Percentiles rank a stretch among this genome's conserved stretches.
These are phyloP conservation scores for Oreochromis tanganicae DNA, from an alignment of 2,113 vertebrate species.

Conservation along the genomic window DNA sequence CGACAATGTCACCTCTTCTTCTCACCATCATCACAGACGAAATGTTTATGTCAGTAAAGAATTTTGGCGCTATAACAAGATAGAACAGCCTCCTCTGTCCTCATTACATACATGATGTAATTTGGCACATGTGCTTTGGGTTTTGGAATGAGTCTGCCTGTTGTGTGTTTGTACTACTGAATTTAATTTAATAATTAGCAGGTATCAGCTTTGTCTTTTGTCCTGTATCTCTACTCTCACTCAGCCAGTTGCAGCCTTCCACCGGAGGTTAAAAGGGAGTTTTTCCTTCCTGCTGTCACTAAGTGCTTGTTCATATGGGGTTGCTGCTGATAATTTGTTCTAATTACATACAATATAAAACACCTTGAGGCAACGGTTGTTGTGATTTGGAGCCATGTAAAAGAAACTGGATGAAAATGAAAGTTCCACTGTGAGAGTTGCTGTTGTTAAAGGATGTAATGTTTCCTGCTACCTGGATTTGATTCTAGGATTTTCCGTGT, in stretches of 20 bases:
- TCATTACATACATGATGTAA: background rate
- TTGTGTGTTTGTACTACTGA: no score
- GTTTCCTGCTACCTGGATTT: background rate
- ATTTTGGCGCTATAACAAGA: background rate
- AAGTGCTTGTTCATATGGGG: background rate
- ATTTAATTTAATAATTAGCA: background rate
- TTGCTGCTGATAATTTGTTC: background rate
- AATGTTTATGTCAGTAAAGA: background rate
- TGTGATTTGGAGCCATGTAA: background rate
- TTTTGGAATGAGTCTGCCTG: no score
- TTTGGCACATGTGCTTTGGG: no score
- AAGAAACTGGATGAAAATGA: background rate
- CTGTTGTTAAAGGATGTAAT: background rate
- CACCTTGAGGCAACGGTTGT: fast-evolving
- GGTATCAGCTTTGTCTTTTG: background rate
- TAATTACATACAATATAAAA: background rate
- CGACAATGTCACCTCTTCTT: background rate
- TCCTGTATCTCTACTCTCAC: background rate
- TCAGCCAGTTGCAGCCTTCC: background rate
- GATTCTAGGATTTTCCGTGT: background rate
- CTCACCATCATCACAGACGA: background rate
- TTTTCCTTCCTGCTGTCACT: background rate
- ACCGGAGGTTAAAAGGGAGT: background rate
- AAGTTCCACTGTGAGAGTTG: background rate
- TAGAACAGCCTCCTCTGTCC: background rate